Percentiles rank a stretch among this genome's conserved stretches.
Evolutionary conservation across 2,797 vertebrate species (phyloP).

Genomic region (Tenualosa ilisha): DNA sequence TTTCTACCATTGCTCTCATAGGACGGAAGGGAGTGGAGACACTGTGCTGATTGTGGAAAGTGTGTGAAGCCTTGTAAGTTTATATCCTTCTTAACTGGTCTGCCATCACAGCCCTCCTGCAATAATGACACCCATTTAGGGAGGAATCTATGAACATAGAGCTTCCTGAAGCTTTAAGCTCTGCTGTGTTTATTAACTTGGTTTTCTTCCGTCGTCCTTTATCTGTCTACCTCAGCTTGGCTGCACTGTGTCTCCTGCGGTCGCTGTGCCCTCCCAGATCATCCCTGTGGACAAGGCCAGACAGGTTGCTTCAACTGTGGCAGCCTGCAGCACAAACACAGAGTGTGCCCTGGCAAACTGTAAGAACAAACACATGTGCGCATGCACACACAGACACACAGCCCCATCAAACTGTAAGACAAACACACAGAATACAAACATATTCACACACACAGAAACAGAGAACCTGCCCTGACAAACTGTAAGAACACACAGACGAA

Average conservation of each 20-base stretch:
- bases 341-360: constrained; percentile 71
- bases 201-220: neutral
- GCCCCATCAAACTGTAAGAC: neutral
- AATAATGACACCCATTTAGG: neutral
- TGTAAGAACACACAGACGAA: neutral
- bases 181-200: neutral
- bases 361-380: too few species aligned
- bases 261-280: constrained; percentile 79
- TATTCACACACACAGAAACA: neutral
- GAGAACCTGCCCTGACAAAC: neutral
- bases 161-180: neutral
- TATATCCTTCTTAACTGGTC: too few species aligned
- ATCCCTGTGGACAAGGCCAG: constrained; percentile 70
- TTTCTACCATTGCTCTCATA: constrained; percentile 54
- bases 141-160: neutral
- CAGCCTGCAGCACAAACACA: constrained; percentile 81
- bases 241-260: constrained; percentile 81
- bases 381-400: neutral
- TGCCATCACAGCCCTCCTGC: too few species aligned
- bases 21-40: constrained; percentile 90
- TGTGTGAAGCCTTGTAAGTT: constrained; percentile 93
- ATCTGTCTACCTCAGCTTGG: constrained; percentile 79
- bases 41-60: constrained; percentile 84
- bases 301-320: constrained; percentile 85
- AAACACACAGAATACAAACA: neutral